Evolutionary conservation across 2,888 invertebrate species (phyloP), one percentile per base, ranked within the genome.

Genomic region (Gonocerus acuteangulatus): DNA sequence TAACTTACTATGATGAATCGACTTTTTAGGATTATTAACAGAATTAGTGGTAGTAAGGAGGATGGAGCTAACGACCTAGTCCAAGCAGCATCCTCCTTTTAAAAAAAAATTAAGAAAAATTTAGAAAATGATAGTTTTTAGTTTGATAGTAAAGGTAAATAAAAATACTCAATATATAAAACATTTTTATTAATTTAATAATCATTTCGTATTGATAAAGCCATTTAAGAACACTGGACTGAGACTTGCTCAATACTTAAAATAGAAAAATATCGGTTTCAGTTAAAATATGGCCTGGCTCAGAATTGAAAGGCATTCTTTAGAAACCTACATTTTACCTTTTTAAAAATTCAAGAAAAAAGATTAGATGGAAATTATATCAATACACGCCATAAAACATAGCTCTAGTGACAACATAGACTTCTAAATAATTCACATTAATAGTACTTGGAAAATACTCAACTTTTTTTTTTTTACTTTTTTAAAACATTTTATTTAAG

Each of bases 211-310:
- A 54, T 54, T 54, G 39, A 65, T 62, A 65, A 65, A 65, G 64
- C 64, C 64, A 62, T 65, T 45, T 65, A n/a, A 64, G 62, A 65
- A 65, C 64, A 65, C 64, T 62, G 62, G 62, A 65, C 62, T 57
- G 57, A 47, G 47, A 47, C 47, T 47, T 32, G 34, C 45, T 57
- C 47, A 57, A 57, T 57, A 47, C 64, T 62, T 65, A 62, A 62
- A 65, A 65, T 65, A 65, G 64, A 65, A 65, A 65, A 65, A 65
- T 65, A 65, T 65, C 27, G 56, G 62, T 65, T 65, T 61, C 62
- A 62, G 49, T 65, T 62, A 62, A 62, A 57, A 62, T 65, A 62
- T 65, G 64, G 64, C 64, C 64, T 60, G 64, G 64, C 62, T 65
- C 64, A 62, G 11, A 47, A 44, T 44, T 34, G 45, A 45, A 57